phyloP scores from a whole-genome alignment of 2,797 vertebrate genomes.

The Epinephelus coioides region DNA sequence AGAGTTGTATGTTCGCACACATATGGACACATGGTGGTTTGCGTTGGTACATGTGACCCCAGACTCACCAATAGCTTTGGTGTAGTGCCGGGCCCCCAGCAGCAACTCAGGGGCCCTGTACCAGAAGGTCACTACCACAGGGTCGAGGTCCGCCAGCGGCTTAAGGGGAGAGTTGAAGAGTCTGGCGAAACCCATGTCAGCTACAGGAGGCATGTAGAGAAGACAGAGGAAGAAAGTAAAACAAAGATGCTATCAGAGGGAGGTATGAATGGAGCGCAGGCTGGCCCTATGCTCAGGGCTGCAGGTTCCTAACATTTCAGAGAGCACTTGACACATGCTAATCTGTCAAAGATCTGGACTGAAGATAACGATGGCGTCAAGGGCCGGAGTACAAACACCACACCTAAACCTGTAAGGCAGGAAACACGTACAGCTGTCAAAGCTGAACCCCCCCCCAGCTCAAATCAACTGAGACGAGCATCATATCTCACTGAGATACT shows the following conservation, averaged over 20 bases:
- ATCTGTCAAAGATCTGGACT: not conserved
- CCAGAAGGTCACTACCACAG: constrained; percentile 99
- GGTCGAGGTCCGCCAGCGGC: constrained; percentile 98
- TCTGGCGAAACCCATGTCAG: constrained; percentile 99
- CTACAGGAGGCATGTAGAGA: constrained; percentile 70
- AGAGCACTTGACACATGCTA: not conserved
- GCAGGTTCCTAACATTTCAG: not conserved
- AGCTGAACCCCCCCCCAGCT: not conserved
- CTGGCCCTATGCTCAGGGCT: constrained; percentile 7
- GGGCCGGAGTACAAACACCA: not conserved
- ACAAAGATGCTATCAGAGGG: constrained; percentile 18
- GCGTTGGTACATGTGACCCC: not conserved
- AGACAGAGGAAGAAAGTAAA: constrained; percentile 11
- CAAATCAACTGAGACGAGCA: not conserved
- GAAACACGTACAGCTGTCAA: constrained; percentile 2
- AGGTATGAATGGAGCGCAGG: not conserved
- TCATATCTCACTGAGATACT: not conserved
- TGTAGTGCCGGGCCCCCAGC: constrained; percentile 97
- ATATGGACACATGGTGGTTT: not conserved
- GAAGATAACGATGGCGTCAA: not conserved
- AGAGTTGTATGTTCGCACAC: not conserved
- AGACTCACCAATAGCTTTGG: constrained; percentile 97
- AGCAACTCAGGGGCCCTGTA: constrained; percentile 98
- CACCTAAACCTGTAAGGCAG: not conserved
- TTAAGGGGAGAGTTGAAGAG: constrained; percentile 99